phyloP scores from a whole-genome alignment of 1,140 invertebrate species.

The Drosophila nigromelanica region DNA sequence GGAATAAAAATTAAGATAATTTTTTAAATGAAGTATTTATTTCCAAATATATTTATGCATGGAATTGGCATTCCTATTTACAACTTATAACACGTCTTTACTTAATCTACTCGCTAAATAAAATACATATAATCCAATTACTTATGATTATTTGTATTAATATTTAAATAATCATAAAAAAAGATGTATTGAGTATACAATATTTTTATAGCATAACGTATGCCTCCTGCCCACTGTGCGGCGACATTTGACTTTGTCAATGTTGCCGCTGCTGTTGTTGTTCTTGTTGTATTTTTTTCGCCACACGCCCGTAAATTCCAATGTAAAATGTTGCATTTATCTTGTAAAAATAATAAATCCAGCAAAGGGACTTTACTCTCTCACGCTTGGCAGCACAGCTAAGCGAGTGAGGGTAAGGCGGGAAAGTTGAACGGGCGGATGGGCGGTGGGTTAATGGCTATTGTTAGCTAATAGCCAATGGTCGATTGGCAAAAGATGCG shows the following conservation, averaged over 20 bases:
- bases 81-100: too few species aligned
- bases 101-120: too few species aligned
- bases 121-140: too few species aligned
- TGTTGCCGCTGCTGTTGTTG: constrained; percentile 35
- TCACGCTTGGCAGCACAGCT: constrained; percentile 66
- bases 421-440: constrained; percentile 4
- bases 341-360: constrained; percentile 83
- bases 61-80: too few species aligned
- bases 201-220: too few species aligned
- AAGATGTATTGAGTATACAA: too few species aligned
- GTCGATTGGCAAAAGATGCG: constrained; percentile 55
- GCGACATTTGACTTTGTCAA: constrained; percentile 62
- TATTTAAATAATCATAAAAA: too few species aligned
- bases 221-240: constrained; percentile 45
- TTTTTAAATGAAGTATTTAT: too few species aligned
- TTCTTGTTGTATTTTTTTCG: constrained; percentile 42
- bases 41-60: too few species aligned
- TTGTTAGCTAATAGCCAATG: constrained; percentile 61
- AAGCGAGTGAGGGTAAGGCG: constrained; percentile 19
- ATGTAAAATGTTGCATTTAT: constrained; percentile 83
- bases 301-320: constrained; percentile 71
- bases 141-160: too few species aligned
- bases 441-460: constrained; percentile 10
- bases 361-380: constrained; percentile 72
- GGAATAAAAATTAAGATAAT: too few species aligned